Base-by-base conservation (phyloP, 2,888 invertebrate species). In the Netelia melanura region DNA sequence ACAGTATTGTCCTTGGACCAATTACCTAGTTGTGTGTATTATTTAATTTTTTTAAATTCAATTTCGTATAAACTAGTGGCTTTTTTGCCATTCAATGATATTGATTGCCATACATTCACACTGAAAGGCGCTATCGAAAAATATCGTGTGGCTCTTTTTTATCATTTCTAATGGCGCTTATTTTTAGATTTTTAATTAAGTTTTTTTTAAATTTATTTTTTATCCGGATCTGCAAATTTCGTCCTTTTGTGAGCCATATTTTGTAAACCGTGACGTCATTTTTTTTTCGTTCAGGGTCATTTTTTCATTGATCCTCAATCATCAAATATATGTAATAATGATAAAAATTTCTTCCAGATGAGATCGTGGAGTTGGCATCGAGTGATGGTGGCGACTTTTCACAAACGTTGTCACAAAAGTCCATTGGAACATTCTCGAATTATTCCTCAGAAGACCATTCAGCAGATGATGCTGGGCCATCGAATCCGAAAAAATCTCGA, bases 231-330 rank as follows among this genome's bases (percentile, higher is more conserved):
- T 76, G 65, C 65, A 25, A 76, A 76, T 76, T 76, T 52, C 52
- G 65, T 30, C 76, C 76, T 76, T 64, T 76, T 65, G 76, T 76
- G 76, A 76, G 76, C 54, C 54, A 76, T 65, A 54, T 76, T 76
- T 54, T 76, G 62, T 52, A 76, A 76, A 61, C 61, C 76, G 62
- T 6, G 64, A 64, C 52, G 75, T 75, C 75, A 75, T 75, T 75
- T 75, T 75, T n/a, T 74, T 75, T 75, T 61, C 64, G 62, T 75
- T 48, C 52, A 48, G 64, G 25, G 14, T 64, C 30, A 25, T 62
- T 76, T 65, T 76, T 76, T 48, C 48, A 52, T 76, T 62, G 52
- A 71, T 58, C 58, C 71, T 58, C 54, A 58, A 71, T 71, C 71
- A 68, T 52, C 68, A 52, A 68, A 52, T 21, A 68, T 68, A 74